Conservation (phyloP, 1,140 invertebrate genomes). For the Drosophila lacertosa region DNA sequence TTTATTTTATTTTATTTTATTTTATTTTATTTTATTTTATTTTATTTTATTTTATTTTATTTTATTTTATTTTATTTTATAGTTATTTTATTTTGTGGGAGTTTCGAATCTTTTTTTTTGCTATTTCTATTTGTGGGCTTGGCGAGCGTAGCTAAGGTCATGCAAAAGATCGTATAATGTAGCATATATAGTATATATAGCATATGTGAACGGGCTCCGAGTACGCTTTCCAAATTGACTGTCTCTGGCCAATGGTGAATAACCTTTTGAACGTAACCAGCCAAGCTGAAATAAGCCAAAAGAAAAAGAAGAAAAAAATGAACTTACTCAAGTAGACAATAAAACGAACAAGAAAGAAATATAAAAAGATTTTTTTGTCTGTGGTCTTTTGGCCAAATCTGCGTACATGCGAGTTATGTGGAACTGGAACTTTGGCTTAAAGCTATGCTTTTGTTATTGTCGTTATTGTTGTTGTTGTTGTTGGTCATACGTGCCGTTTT, state of each 20-base stretch:
- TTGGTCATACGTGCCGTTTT: slow-evolving; percentile 40
- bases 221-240: slow-evolving; percentile 22
- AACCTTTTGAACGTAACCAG: slow-evolving; percentile 29
- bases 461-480: slow-evolving; percentile 17
- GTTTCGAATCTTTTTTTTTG: slow-evolving; percentile 1
- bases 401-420: slow-evolving; percentile 40
- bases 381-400: slow-evolving; percentile 31
- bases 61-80: no score
- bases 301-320: neutral
- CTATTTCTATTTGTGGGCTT: slow-evolving; percentile 21
- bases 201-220: neutral
- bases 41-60: no score
- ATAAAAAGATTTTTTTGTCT: slow-evolving; percentile 26
- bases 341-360: neutral
- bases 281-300: slow-evolving; percentile 19
- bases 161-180: slow-evolving; percentile 18
- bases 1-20: no score
- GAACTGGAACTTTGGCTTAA: slow-evolving; percentile 29
- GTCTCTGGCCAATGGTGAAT: slow-evolving; percentile 34
- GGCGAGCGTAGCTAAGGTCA: slow-evolving; percentile 17
- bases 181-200: slow-evolving; percentile 7
- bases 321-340: neutral
- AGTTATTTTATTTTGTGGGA: no score
- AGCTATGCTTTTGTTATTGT: slow-evolving; percentile 16
- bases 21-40: no score